phyloP scores from a whole-genome alignment of 2,888 invertebrate genomes.

The Cristatella mucedo region DNA sequence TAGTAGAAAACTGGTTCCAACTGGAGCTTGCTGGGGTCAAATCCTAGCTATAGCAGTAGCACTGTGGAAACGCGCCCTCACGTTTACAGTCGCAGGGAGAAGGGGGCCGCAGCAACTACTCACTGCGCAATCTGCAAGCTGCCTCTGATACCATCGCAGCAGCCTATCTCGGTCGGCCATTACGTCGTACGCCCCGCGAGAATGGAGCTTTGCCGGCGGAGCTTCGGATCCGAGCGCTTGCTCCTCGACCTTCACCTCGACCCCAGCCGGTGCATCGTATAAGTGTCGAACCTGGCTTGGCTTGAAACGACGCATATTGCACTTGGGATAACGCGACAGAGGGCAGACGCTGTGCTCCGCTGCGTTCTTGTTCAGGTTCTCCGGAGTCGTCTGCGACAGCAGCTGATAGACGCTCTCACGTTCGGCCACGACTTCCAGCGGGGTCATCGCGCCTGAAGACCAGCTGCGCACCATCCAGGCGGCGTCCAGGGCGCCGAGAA shows the following conservation, averaged over 20 bases:
- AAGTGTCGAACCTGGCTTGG: conserved; percentile 42
- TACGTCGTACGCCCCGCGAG: conserved; percentile 4
- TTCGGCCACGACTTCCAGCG: conserved; percentile 69
- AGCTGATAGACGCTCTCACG: conserved; percentile 80
- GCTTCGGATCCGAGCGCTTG: no score
- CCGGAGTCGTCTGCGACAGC: conserved; percentile 83
- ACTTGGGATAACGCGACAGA: no score
- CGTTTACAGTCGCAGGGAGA: no score
- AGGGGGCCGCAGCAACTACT: no score
- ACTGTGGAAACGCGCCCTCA: no score
- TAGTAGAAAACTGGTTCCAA: no score
- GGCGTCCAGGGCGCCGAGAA: conserved; percentile 83
- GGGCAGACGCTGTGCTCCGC: no score
- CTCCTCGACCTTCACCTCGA: no score
- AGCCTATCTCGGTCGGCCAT: conserved; percentile 46
- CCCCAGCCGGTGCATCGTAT: conserved; percentile 55
- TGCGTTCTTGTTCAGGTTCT: conserved; percentile 80
- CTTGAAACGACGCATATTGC: conserved; percentile 24
- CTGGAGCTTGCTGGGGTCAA: no score
- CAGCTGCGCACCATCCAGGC: conserved; percentile 83
- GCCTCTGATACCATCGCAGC: conserved; percentile 59
- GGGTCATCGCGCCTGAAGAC: conserved; percentile 52
- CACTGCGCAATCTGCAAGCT: no score
- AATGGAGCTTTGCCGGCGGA: conserved; percentile 1
- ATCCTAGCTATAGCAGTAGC: no score